Conservation (phyloP, 1,140 invertebrate genomes). For the Achroia grisella region DNA sequence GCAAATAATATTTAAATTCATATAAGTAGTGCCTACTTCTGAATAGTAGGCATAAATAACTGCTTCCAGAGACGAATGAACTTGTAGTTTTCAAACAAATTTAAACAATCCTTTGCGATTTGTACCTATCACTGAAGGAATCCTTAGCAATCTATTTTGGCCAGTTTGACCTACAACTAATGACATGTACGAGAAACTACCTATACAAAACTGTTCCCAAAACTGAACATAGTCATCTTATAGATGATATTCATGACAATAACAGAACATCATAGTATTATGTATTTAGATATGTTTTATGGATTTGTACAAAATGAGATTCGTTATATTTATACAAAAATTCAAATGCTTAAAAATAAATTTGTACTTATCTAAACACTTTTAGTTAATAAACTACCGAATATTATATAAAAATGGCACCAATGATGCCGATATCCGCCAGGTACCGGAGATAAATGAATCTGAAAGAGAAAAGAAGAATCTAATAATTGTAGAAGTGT, state of each 20-base stretch:
- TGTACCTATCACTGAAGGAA: background rate
- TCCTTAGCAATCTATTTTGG: slow-evolving; percentile 19
- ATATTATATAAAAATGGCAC: slow-evolving; percentile 24
- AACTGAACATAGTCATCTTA: too few relatives aligned
- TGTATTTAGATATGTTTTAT: slow-evolving; percentile 28
- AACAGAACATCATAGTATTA: slow-evolving; percentile 7
- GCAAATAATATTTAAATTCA: too few relatives aligned
- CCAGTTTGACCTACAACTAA: slow-evolving; percentile 27
- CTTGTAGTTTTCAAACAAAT: too few relatives aligned
- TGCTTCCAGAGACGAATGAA: too few relatives aligned
- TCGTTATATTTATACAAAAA: slow-evolving; percentile 10
- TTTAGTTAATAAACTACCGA: slow-evolving; percentile 23
- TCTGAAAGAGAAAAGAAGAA: slow-evolving; percentile 23
- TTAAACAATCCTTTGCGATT: background rate
- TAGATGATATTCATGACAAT: background rate
- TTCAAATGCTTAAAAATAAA: slow-evolving; percentile 12
- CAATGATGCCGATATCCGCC: slow-evolving; percentile 22
- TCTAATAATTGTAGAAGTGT: too few relatives aligned
- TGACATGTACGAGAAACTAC: background rate
- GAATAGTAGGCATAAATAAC: too few relatives aligned
- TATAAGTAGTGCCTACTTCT: too few relatives aligned
- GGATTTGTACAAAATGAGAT: slow-evolving; percentile 30
- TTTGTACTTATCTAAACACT: slow-evolving; percentile 25
- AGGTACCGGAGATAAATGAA: slow-evolving; percentile 14
- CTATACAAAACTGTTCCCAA: too few relatives aligned